Conservation (phyloP, 2,888 invertebrate species). For the Ditylenchus weischeri region DNA sequence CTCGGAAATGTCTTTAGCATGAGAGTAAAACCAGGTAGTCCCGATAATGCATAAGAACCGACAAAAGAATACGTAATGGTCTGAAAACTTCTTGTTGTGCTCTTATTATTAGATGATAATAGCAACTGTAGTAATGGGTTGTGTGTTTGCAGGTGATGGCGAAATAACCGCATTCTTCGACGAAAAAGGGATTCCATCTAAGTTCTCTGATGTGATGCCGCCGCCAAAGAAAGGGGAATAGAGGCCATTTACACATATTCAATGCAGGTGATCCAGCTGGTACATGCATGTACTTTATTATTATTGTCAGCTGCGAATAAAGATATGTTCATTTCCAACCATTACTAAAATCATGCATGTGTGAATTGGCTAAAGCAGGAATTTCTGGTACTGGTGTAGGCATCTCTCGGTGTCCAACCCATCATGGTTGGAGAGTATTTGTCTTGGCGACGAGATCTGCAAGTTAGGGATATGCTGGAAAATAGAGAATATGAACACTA, state of each 20-base stretch:
- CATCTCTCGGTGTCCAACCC: slow-evolving; percentile 28
- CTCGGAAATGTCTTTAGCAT: no score
- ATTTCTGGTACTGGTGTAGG: slow-evolving; percentile 11
- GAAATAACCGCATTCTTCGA: slow-evolving; percentile 53
- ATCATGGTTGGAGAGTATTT: slow-evolving; percentile 32
- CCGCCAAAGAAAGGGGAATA: slow-evolving; percentile 4
- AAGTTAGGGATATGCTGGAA: background rate
- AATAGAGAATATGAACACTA: no score
- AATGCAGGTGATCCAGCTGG: background rate
- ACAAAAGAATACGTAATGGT: no score
- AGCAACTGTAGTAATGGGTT: no score
- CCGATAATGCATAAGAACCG: no score
- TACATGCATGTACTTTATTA: slow-evolving; percentile 2
- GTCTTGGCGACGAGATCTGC: slow-evolving; percentile 12
- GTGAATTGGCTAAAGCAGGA: slow-evolving; percentile 10
- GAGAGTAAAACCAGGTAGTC: no score
- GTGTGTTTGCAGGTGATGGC: slow-evolving; percentile 36
- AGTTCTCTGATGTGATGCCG: slow-evolving; percentile 41
- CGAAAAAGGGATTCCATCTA: slow-evolving; percentile 46
- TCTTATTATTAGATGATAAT: no score
- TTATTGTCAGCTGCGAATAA: background rate
- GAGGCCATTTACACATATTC: background rate
- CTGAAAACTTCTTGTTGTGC: no score
- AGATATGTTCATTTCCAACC: background rate
- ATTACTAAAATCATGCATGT: background rate